phyloP scores from a whole-genome alignment of 2,888 invertebrate species.

The Pollenia amentaria region DNA sequence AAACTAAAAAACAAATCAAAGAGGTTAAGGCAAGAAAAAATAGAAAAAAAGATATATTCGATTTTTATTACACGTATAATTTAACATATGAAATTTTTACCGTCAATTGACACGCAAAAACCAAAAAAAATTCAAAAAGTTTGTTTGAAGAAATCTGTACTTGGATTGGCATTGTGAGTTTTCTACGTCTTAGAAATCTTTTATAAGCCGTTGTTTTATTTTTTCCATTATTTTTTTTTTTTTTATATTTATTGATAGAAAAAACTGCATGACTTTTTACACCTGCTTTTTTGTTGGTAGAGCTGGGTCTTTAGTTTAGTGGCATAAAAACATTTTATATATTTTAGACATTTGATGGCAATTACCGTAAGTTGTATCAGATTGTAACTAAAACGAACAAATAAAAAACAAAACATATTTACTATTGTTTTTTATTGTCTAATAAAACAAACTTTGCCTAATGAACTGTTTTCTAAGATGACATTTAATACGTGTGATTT shows the following conservation, averaged over 20 bases:
- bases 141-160: background rate
- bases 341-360: conserved; percentile 67
- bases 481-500: conserved; percentile 64
- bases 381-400: conserved; percentile 46
- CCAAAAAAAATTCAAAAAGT: conserved; percentile 54
- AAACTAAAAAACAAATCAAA: conserved; percentile 50
- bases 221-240: conserved; percentile 15
- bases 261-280: conserved; percentile 71
- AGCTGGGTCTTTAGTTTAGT: conserved; percentile 17
- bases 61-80: conserved; percentile 70
- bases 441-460: conserved; percentile 47
- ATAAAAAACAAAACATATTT: conserved; percentile 31
- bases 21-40: conserved; percentile 68
- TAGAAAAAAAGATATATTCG: conserved; percentile 51
- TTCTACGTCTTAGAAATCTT: conserved; percentile 47
- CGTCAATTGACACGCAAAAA: conserved; percentile 74
- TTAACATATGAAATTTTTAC: conserved; percentile 73
- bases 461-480: conserved; percentile 66
- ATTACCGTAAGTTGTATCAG: conserved; percentile 68
- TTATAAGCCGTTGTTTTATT: conserved; percentile 43
- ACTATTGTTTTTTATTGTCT: conserved; percentile 41
- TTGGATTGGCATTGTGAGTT: conserved; percentile 9
- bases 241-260: conserved; percentile 44
- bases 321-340: conserved; percentile 46
- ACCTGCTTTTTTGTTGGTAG: conserved; percentile 65